Evolutionary conservation across 2,113 vertebrate genomes (phyloP).

Genomic region (Trichomycterus rosablanca): DNA sequence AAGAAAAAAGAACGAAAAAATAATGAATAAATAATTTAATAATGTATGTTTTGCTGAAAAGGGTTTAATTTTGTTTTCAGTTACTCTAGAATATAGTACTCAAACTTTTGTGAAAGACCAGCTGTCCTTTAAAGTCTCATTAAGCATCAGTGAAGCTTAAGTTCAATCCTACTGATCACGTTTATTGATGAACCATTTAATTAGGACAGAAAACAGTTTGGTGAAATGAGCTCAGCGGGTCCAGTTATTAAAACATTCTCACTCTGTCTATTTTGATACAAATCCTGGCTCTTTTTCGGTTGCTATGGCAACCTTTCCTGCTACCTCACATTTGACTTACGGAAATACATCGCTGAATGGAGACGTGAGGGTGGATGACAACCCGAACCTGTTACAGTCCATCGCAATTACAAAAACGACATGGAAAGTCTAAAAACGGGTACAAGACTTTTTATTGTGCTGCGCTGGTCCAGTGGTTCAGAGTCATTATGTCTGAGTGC

Average conservation of each 20-base stretch:
- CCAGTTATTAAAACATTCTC: conserved; percentile 59
- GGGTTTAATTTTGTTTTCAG: too few species aligned
- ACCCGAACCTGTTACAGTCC: not conserved
- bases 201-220: conserved; percentile 42
- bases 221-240: conserved; percentile 33
- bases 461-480: not conserved
- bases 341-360: conserved; percentile 42
- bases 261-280: conserved; percentile 51
- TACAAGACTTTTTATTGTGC: not conserved
- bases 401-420: too few species aligned
- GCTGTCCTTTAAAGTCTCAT: too few species aligned
- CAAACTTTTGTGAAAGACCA: too few species aligned
- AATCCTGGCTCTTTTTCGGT: conserved; percentile 60
- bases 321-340: conserved; percentile 59
- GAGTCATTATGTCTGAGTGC: not conserved
- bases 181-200: too few species aligned
- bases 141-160: not conserved
- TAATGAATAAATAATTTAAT: too few species aligned
- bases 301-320: conserved; percentile 61
- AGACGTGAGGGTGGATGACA: conserved; percentile 20
- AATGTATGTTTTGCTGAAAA: too few species aligned
- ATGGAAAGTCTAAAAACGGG: not conserved
- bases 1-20: too few species aligned
- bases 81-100: too few species aligned
- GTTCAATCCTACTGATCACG: too few species aligned